phyloP scores from a whole-genome alignment of 1,140 invertebrate genomes.

The Pseudomyrmex pallidus region DNA sequence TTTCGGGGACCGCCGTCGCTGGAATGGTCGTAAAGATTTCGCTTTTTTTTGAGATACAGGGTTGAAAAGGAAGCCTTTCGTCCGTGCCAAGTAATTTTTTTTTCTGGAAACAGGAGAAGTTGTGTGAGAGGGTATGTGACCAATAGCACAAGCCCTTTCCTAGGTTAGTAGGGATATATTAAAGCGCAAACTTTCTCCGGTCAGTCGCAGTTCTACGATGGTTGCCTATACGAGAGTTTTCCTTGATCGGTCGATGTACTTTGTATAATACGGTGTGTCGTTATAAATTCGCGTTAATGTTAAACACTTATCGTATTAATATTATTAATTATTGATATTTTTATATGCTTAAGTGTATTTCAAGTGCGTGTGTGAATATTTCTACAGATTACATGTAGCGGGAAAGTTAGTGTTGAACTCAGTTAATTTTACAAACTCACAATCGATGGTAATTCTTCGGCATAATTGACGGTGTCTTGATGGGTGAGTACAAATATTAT shows the following conservation, averaged over 20 bases:
- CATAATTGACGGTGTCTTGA: too few relatives aligned
- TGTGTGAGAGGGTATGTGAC: conserved; percentile 60
- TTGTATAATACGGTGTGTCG: too few relatives aligned
- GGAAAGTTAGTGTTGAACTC: too few relatives aligned
- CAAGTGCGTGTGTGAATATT: too few relatives aligned
- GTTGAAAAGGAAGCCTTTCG: conserved; percentile 67
- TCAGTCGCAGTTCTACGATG: conserved; percentile 42
- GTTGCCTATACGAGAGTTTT: not conserved
- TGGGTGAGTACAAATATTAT: conserved; percentile 2
- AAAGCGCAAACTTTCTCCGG: conserved; percentile 52
- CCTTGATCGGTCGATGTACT: too few relatives aligned
- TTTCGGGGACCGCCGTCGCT: conserved; percentile 24
- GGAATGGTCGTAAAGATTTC: conserved; percentile 79
- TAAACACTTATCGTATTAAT: too few relatives aligned
- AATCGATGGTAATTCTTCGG: too few relatives aligned
- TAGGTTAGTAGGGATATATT: conserved; percentile 35
- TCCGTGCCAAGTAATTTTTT: conserved; percentile 59
- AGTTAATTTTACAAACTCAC: too few relatives aligned
- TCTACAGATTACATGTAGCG: too few relatives aligned
- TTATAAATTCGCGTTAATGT: too few relatives aligned
- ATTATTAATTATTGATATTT: too few relatives aligned
- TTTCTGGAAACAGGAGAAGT: conserved; percentile 42
- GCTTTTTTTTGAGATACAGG: conserved; percentile 76
- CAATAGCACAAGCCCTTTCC: conserved; percentile 73
- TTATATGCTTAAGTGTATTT: too few relatives aligned